Conservation (phyloP, 1,140 invertebrate genomes). For the Dreissena polymorpha region DNA sequence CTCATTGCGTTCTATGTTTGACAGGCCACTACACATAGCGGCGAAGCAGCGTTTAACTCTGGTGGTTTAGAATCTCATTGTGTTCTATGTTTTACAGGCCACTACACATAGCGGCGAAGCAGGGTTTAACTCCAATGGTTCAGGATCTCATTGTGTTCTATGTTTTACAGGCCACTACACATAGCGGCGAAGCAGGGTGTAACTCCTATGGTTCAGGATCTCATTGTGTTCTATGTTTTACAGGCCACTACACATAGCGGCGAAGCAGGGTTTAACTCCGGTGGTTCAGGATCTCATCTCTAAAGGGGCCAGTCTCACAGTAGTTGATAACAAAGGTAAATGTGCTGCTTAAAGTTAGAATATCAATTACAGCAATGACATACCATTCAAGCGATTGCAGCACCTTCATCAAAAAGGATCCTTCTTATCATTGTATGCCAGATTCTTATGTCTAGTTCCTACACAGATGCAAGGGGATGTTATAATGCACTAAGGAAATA, state of each 20-base stretch:
- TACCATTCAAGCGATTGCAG: not conserved
- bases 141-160: slow-evolving; percentile 27
- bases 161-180: slow-evolving; percentile 81
- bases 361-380: not conserved
- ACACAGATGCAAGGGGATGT: too few species aligned
- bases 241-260: slow-evolving; percentile 82
- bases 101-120: slow-evolving; percentile 81
- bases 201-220: not conserved
- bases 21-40: too few species aligned
- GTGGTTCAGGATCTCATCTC: slow-evolving; percentile 83
- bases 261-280: slow-evolving; percentile 81
- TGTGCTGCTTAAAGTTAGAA: not conserved
- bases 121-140: too few species aligned
- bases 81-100: slow-evolving; percentile 77
- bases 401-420: not conserved
- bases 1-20: too few species aligned
- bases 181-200: slow-evolving; percentile 77
- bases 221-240: slow-evolving; percentile 53
- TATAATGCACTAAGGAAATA: too few species aligned
- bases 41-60: too few species aligned
- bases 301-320: slow-evolving; percentile 83
- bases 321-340: slow-evolving; percentile 82
- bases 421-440: not conserved
- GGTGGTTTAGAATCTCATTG: too few species aligned
- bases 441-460: too few species aligned